Evolutionary conservation across 2,888 invertebrate species (phyloP), one percentile per base, ranked within the genome.

Genomic region (Neoaliturus tenellus): DNA sequence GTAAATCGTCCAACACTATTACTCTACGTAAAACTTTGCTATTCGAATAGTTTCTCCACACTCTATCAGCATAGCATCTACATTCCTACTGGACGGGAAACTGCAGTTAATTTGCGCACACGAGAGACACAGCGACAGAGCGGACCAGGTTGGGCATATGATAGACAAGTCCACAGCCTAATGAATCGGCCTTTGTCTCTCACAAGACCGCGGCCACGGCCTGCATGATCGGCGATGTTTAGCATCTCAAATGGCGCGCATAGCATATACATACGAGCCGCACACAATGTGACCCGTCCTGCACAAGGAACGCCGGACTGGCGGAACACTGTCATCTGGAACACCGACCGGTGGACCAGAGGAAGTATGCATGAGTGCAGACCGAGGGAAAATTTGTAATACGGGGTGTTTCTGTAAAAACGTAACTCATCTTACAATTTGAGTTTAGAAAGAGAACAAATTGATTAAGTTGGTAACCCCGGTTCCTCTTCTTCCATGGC

Each of bases 151-250:
- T 48, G 10, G 69, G 23, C 75, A 75, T 8, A 75, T 75, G 75
- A 78, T 33, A 78, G 78, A 51, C 78, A 78, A 78, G 25, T 75
- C 33, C 81, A 39, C 20, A 12, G 82, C 51, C 55, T 82, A 82
- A 82, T 82, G 82, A 82, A 82, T 82, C 44, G 82, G 14, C 51
- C 82, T 71, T 82, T 82, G 82, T 82, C 48, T 28, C 17, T 28
- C 75, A 75, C 55, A 78, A 78, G 78, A 78, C 55, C 35, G 44
- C 69, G 2, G 69, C 69, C 17, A 69, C 67, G 3, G 78, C 78
- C 55, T 75, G 55, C 78, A 78, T 78, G 78, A 55, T 55, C 78
- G 23, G 48, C 12, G 17, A 75, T 75, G 75, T 75, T 73, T 75
- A 75, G 75, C 75, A 75, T 75, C 75, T 48, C 75, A 75, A 75